These are phyloP conservation scores for Ailuropoda melanoleuca DNA, from an alignment of 2,113 vertebrate species.

Conservation along the genomic window DNA sequence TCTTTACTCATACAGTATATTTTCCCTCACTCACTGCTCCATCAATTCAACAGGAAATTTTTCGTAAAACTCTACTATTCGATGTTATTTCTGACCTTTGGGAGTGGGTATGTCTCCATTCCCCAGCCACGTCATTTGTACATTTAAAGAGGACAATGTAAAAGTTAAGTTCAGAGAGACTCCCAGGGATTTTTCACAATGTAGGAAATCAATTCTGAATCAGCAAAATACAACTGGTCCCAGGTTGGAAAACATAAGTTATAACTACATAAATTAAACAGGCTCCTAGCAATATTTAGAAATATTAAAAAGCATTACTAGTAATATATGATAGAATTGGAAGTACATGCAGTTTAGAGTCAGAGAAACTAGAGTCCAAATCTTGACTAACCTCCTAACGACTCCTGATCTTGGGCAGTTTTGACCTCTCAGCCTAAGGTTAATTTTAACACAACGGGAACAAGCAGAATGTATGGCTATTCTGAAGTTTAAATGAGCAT, in stretches of 20 bases:
- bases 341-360: neutral
- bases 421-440: neutral
- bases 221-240: neutral
- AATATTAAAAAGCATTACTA: neutral
- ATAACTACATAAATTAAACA: neutral
- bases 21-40: neutral
- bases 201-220: neutral
- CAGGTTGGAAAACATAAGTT: neutral
- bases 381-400: neutral
- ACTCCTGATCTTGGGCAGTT: neutral
- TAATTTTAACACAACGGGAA: rapidly evolving
- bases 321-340: neutral
- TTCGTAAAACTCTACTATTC: neutral
- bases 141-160: neutral
- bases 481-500: neutral
- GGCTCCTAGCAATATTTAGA: neutral
- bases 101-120: neutral
- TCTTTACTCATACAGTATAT: neutral
- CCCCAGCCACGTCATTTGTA: neutral
- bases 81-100: neutral
- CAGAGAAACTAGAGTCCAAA: neutral
- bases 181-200: neutral
- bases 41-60: neutral
- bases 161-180: neutral
- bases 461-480: rapidly evolving